Base-by-base conservation (phyloP, 2,797 vertebrate species). In the Ptychobarbus kaznakovi region DNA sequence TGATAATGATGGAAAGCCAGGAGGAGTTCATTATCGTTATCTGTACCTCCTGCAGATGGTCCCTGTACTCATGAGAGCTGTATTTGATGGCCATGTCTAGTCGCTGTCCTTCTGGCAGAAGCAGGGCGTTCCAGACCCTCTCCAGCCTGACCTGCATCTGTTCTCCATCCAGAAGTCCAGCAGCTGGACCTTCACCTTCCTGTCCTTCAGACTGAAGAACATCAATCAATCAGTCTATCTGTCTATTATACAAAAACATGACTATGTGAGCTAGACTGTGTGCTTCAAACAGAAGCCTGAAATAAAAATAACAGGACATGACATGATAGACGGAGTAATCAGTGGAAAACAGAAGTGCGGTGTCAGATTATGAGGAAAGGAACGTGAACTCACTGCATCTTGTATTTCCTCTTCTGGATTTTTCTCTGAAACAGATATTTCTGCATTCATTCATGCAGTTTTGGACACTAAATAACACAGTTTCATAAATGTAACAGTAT, bases 61-160 rank as follows among this genome's bases (percentile, higher is more conserved):
- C 81, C 10, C 87, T 87, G 56, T 91, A 90, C 9, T 91, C 81
- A 5, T 85, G 87, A 10, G 94, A 93, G 87, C 95, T 95, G 89
- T 96, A 96, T 80, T 96, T 96, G 86, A 95, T 91, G 42, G 93
- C 94, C 95, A 96, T 95, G 86, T 95, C 94, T 65, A 95, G 79
- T 51, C 88, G 90, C 56, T 91, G 90, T 74, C 77, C 83, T 35
- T 90, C 68, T 0, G 95, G 92, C 25, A 95, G 88, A 58, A 89
- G 92, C 25, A 96, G 92, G 38, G 85, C n/a, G 1, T 86, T 90
- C 95, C 95, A 96, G 51, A 96, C 88, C 32, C 22, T 90, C 87
- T 94, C 92, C 73, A 96, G 86, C n/a, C 92, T 91, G 51, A 85
- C 87, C 90, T 96, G 95, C 8, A 95, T 66, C 68, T 28, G 87